These are phyloP conservation scores for Meda fulgida DNA, from an alignment of 2,797 vertebrate genomes.

Conservation along the genomic window DNA sequence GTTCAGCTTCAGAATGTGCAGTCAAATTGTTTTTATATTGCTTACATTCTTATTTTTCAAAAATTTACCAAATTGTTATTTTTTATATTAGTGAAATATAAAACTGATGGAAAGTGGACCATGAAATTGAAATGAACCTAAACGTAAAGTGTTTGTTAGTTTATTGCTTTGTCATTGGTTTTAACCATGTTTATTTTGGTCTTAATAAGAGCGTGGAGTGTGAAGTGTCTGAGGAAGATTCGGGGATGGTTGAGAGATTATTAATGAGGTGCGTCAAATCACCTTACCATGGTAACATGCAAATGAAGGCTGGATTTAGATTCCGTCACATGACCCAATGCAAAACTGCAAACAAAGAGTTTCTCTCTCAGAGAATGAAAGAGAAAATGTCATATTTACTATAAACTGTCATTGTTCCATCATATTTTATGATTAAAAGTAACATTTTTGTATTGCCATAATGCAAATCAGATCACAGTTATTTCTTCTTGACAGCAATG, in stretches of 20 bases:
- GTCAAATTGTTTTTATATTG: not conserved
- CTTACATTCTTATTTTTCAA: not conserved
- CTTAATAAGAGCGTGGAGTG: slow-evolving; percentile 91
- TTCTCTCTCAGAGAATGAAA: not conserved
- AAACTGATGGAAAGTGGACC: not conserved
- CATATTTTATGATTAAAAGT: not conserved
- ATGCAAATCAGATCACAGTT: not conserved
- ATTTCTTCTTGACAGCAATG: not conserved
- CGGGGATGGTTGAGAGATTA: slow-evolving; percentile 83
- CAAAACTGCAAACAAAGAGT: slow-evolving; percentile 19
- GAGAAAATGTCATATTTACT: not conserved
- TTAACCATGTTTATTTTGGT: not conserved
- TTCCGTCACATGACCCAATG: slow-evolving; percentile 36
- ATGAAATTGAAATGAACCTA: not conserved
- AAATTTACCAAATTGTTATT: not conserved
- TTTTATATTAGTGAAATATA: not conserved
- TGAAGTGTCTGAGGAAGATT: slow-evolving; percentile 85
- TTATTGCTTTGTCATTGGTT: not conserved
- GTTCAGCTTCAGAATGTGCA: not conserved
- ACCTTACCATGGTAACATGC: slow-evolving; percentile 27
- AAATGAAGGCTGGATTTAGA: slow-evolving; percentile 36
- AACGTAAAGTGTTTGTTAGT: not conserved
- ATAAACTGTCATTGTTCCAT: not conserved
- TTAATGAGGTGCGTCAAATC: slow-evolving; percentile 83
- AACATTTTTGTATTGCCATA: not conserved